These are phyloP conservation scores for Scaptodrosophila lebanonensis DNA, from an alignment of 1,140 invertebrate species.

Conservation along the genomic window DNA sequence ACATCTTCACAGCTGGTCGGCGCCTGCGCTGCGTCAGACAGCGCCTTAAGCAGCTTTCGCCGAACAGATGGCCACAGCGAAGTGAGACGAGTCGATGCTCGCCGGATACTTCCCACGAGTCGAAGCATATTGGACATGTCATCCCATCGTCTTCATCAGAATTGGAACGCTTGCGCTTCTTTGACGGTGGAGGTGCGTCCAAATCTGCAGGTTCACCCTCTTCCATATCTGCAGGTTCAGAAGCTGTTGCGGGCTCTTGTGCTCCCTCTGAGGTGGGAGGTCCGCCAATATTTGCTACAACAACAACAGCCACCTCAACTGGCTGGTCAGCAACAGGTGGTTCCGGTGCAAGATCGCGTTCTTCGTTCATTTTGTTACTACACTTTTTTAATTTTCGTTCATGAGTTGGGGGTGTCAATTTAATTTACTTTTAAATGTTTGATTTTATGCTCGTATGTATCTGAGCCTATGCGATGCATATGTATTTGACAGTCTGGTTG, in stretches of 20 bases:
- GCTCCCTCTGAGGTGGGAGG: background rate
- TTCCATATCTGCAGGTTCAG: background rate
- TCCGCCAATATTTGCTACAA: background rate
- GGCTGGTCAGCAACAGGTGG: too few relatives aligned
- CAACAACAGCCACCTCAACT: too few relatives aligned
- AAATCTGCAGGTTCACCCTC: slow-evolving; percentile 19
- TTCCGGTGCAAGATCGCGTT: too few relatives aligned
- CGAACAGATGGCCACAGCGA: slow-evolving; percentile 95
- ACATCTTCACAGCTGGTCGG: slow-evolving; percentile 79
- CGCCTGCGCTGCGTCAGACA: slow-evolving; percentile 82
- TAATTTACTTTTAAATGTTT: too few relatives aligned
- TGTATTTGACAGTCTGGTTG: too few relatives aligned
- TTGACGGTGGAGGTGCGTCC: slow-evolving; percentile 50
- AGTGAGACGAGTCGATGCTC: slow-evolving; percentile 88
- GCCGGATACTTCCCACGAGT: slow-evolving; percentile 90
- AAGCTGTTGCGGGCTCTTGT: slow-evolving; percentile 2
- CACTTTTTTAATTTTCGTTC: too few relatives aligned
- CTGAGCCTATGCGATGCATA: too few relatives aligned
- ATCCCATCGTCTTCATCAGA: slow-evolving; percentile 81
- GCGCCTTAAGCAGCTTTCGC: slow-evolving; percentile 87
- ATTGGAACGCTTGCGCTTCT: slow-evolving; percentile 56
- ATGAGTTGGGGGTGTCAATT: too few relatives aligned
- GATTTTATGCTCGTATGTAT: too few relatives aligned
- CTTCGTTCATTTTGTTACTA: too few relatives aligned
- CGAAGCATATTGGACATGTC: slow-evolving; percentile 91